Percentiles rank a stretch among this genome's conserved stretches.
Conservation (phyloP, 2,797 vertebrate genomes). For the Acridotheres tristis region DNA sequence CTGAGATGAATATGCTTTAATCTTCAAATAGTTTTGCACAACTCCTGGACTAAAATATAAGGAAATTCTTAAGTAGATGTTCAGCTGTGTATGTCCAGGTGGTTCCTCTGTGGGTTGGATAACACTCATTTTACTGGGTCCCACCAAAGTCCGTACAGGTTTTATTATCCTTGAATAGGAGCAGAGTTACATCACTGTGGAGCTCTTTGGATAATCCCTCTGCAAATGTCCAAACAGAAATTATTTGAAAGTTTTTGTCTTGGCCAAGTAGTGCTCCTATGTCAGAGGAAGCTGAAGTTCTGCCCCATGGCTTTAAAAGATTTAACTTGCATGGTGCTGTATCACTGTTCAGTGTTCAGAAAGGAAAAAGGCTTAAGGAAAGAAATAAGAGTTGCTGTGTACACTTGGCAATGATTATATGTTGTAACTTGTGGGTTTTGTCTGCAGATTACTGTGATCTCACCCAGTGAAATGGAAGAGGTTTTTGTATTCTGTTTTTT, state of each 20-base stretch:
- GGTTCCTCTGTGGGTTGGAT: background rate
- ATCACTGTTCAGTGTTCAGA: background rate
- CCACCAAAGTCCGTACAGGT: background rate
- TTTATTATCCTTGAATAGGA: background rate
- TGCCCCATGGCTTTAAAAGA: background rate
- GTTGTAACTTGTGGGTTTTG: constrained; percentile 50
- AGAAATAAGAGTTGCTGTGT: constrained; percentile 28
- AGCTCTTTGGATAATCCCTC: background rate
- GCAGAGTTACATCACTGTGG: background rate
- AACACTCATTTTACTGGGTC: background rate
- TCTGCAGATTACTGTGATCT: constrained; percentile 66
- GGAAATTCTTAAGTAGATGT: background rate
- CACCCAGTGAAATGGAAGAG: constrained; percentile 60
- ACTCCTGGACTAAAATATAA: background rate
- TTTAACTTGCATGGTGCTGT: background rate
- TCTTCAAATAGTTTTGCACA: background rate
- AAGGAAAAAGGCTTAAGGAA: background rate
- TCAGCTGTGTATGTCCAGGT: background rate
- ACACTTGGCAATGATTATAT: constrained; percentile 18
- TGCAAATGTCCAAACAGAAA: background rate
- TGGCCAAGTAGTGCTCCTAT: background rate
- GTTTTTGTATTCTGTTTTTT: constrained; percentile 62
- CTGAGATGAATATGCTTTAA: background rate
- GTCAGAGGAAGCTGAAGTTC: background rate
- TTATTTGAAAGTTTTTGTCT: background rate